phyloP scores from a whole-genome alignment of 2,888 invertebrate species.

The Capitulum mitella region DNA sequence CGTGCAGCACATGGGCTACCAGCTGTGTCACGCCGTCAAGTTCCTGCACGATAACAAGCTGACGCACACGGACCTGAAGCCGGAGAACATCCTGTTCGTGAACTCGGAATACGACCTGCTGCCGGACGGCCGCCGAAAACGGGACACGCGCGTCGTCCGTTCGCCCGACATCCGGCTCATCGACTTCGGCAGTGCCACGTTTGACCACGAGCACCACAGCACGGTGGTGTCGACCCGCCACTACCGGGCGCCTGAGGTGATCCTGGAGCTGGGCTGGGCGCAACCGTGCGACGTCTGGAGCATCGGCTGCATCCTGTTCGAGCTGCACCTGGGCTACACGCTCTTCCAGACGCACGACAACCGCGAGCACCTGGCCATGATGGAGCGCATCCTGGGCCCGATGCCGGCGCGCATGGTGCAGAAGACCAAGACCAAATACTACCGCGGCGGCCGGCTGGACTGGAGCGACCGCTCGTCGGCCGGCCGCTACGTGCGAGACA shows the following conservation, averaged over 20 bases:
- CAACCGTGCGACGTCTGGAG: slow-evolving; percentile 99
- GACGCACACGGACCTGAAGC: slow-evolving; percentile 99
- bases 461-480: slow-evolving; percentile 97
- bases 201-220: slow-evolving; percentile 99
- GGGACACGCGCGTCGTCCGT: slow-evolving; percentile 78
- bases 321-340: slow-evolving; percentile 94
- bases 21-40: slow-evolving; percentile 92
- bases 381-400: slow-evolving; percentile 95
- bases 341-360: slow-evolving; percentile 99
- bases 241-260: slow-evolving; percentile 98
- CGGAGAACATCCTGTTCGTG: slow-evolving; percentile 97
- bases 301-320: slow-evolving; percentile 98
- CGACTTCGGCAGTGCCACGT: slow-evolving; percentile 99
- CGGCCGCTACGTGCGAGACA: slow-evolving; percentile 94
- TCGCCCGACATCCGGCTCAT: slow-evolving; percentile 92
- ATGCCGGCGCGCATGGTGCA: slow-evolving; percentile 80
- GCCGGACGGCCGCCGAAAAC: slow-evolving; percentile 50
- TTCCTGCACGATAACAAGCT: slow-evolving; percentile 96
- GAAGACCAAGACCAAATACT: slow-evolving; percentile 94
- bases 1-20: slow-evolving; percentile 95
- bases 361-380: slow-evolving; percentile 99
- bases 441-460: slow-evolving; percentile 92
- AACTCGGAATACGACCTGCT: slow-evolving; percentile 79
- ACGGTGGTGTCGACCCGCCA: slow-evolving; percentile 98
- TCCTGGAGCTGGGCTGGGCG: slow-evolving; percentile 96